Conservation (phyloP, 2,888 invertebrate species). For the Pinctada fucata region DNA sequence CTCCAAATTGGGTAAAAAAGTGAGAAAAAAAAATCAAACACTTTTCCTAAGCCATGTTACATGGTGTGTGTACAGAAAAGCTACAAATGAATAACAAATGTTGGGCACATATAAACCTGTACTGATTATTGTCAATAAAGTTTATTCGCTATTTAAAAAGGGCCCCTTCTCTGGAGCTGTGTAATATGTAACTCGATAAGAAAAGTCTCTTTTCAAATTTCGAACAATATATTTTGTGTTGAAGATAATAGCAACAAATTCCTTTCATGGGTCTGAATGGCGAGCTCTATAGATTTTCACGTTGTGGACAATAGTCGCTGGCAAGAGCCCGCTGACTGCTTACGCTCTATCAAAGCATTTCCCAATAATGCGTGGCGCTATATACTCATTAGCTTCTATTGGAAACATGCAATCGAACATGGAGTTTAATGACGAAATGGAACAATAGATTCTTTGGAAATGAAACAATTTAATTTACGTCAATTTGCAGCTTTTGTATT, state of each 20-base stretch:
- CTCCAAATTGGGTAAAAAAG: too few species aligned
- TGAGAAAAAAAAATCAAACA: too few species aligned
- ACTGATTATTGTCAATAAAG: slow-evolving; percentile 42
- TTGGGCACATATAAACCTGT: slow-evolving; percentile 17
- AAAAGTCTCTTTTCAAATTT: slow-evolving; percentile 69
- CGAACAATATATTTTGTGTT: slow-evolving; percentile 72
- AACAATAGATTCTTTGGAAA: slow-evolving; percentile 31
- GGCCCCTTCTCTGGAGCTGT: slow-evolving; percentile 56
- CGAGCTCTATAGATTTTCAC: slow-evolving; percentile 67
- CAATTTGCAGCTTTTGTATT: slow-evolving; percentile 34
- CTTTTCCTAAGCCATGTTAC: too few species aligned
- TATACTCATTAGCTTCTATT: slow-evolving; percentile 21
- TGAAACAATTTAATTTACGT: slow-evolving; percentile 40
- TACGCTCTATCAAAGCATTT: slow-evolving; percentile 22
- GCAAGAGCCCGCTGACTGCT: slow-evolving; percentile 26
- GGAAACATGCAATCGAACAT: slow-evolving; percentile 28
- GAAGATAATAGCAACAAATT: slow-evolving; percentile 68
- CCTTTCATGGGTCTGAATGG: slow-evolving; percentile 64
- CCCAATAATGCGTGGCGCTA: slow-evolving; percentile 17
- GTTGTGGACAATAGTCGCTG: slow-evolving; percentile 36
- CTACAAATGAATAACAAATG: neutral
- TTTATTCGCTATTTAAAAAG: slow-evolving; percentile 47
- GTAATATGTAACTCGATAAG: slow-evolving; percentile 71
- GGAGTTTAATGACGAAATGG: slow-evolving; percentile 34
- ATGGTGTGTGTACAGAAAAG: neutral